Evolutionary conservation across 2,888 invertebrate genomes (phyloP).

Genomic region (Xanthorhoe designata): DNA sequence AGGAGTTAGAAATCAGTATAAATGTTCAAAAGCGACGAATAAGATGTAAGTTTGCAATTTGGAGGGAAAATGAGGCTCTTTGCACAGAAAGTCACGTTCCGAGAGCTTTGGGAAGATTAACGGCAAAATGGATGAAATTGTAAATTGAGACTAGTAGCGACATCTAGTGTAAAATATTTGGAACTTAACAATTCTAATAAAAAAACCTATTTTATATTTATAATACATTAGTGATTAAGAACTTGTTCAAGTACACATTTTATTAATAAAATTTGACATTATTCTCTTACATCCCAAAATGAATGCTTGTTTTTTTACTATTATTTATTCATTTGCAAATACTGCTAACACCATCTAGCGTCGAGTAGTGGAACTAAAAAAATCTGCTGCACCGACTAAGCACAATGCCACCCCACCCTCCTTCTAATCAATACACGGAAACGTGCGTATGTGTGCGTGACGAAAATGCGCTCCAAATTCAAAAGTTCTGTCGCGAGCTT

Average conservation of each 20-base stretch:
- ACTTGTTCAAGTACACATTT: no score
- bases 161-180: slow-evolving; percentile 57
- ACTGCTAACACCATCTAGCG: slow-evolving; percentile 58
- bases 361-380: slow-evolving; percentile 53
- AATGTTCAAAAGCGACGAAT: slow-evolving; percentile 71
- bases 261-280: no score
- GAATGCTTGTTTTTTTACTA: background rate
- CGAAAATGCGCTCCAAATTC: slow-evolving; percentile 66
- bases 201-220: background rate
- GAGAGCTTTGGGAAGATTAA: slow-evolving; percentile 47
- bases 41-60: slow-evolving; percentile 79
- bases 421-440: slow-evolving; percentile 47
- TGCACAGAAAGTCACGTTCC: slow-evolving; percentile 76
- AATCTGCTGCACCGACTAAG: slow-evolving; percentile 62
- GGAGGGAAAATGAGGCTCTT: slow-evolving; percentile 77
- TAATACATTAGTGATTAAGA: no score
- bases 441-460: slow-evolving; percentile 61
- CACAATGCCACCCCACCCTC: slow-evolving; percentile 40
- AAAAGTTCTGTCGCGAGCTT: slow-evolving; percentile 43
- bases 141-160: slow-evolving; percentile 52
- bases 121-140: slow-evolving; percentile 31
- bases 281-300: no score
- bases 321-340: background rate
- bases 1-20: slow-evolving; percentile 74
- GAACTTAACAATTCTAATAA: background rate